Base-by-base conservation (phyloP, 2,888 invertebrate genomes). In the Dorcus hopei region DNA sequence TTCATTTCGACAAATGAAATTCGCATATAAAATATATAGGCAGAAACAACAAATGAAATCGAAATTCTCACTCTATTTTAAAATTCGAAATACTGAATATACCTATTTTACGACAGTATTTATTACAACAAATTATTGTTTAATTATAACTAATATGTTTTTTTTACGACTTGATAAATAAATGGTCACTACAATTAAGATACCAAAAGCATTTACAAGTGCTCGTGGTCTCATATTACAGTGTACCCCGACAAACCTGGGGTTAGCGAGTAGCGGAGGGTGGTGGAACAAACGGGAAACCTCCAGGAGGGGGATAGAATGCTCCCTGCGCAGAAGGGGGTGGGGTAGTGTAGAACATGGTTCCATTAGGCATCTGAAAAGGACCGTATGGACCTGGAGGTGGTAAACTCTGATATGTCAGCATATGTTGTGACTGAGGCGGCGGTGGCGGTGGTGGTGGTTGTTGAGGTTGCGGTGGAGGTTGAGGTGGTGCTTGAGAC, bases 401-500 rank as follows among this genome's bases (percentile, higher is more conserved):
- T 50, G 65, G 67, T 38, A 67, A 66, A 49, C 65, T 66, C 40
- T 62, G 62, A 49, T 61, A 75, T 74, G n/a, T 23, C 45, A 54
- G 49, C 71, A 69, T 70, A 69, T 58, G 57, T 62, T 64, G 67
- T 40, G 65, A 68, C 52, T 67, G 69, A 52, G 63, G 63, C 57
- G 65, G 68, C 40, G 62, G 64, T 72, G 75, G 75, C 70, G 72
- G 74, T 43, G 65, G 66, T 57, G 62, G 62, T 49, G 65, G 68
- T 64, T 75, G 76, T 68, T 79, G 77, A 78, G 80, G 78, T 72
- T 74, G 75, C 69, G 61, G 62, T 52, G 62, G 67, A 51, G 63
- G 64, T 40, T 61, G 59, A 49, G 63, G 38, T 58, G 63, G 40
- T 65, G 67, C 49, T 33, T 33, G 26, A 33, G 26, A 33, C 7